Base-by-base conservation (phyloP, 1,140 invertebrate genomes). In the Papilio aristodemus region DNA sequence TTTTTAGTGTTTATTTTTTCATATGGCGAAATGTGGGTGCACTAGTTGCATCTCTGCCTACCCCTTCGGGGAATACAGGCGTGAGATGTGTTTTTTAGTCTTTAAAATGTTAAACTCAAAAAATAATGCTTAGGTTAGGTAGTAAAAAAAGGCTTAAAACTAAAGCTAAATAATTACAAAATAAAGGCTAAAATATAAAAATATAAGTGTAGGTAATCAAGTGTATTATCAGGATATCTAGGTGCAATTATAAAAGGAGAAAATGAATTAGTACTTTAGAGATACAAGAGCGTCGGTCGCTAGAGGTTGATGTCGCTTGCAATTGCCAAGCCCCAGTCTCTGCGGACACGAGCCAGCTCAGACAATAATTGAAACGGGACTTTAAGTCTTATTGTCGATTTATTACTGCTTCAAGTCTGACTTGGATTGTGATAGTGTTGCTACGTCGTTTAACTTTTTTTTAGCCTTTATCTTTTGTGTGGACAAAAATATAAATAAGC, bases 311-410 rank as follows among this genome's bases (percentile, higher is more conserved):
- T 38, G 59, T 62, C 36, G 36, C 59, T 39, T 62, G 59, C 59
- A 17, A 54, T 38, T 38, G 57, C 59, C 17, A 14, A 22, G 36
- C 14, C 14, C 19, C 19, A 62, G 36, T 62, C 59, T 19, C 36
- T 38, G 22, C 37, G 59, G 59, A 39, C 32, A 11, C 36, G 59
- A 38, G 36, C 37, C 17, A 39, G 36, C 37, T 37, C 36, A 38
- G 37, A 38, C 36, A 62, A 62, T 62, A 62, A 62, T 62, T 62
- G 59, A 62, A 62, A 62, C 17, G 59, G 59, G 59, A 62, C 38
- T 62, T 62, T 62, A 39, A 62, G 59, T 62, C 59, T 62, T 62
- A 37, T 38, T 38, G 59, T 62, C 59, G 37, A 39, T 37, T 60
- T 62, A 62, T 62, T 62, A 62, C 27, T 58, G n/a, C 37, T 38